These are phyloP conservation scores for Euwallacea fornicatus DNA, from an alignment of 1,140 invertebrate species.

Conservation along the genomic window DNA sequence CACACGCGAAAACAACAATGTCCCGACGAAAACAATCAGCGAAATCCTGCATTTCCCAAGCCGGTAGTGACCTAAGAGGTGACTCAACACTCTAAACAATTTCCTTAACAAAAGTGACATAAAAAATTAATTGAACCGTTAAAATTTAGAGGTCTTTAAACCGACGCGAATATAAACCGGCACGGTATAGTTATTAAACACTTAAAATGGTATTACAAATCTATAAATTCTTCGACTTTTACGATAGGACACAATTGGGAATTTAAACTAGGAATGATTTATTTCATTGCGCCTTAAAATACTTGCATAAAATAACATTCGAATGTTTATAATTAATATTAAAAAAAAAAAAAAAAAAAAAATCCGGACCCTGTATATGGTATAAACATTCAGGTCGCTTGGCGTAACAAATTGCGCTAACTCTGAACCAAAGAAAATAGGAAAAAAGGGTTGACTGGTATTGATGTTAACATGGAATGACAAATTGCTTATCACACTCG, in stretches of 20 bases:
- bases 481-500: background rate
- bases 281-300: background rate
- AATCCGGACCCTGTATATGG: background rate
- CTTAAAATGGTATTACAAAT: constrained; percentile 51
- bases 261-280: constrained; percentile 21
- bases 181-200: background rate
- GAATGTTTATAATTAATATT: constrained; percentile 2
- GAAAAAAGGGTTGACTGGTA: background rate
- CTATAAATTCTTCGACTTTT: constrained; percentile 20
- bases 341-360: too few species aligned
- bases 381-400: background rate
- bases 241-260: constrained; percentile 7
- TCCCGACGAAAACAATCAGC: too few species aligned
- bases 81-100: too few species aligned
- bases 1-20: too few species aligned
- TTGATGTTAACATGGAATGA: background rate
- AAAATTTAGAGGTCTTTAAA: too few species aligned
- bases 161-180: too few species aligned
- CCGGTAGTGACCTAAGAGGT: too few species aligned
- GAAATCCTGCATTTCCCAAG: too few species aligned
- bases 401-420: background rate
- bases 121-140: too few species aligned
- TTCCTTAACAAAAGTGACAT: too few species aligned
- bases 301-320: constrained; percentile 25
- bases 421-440: background rate